These are phyloP conservation scores for Montipora sp. DNA, from an alignment of 64 coral and sea anemone genomes.

Conservation along the genomic window DNA sequence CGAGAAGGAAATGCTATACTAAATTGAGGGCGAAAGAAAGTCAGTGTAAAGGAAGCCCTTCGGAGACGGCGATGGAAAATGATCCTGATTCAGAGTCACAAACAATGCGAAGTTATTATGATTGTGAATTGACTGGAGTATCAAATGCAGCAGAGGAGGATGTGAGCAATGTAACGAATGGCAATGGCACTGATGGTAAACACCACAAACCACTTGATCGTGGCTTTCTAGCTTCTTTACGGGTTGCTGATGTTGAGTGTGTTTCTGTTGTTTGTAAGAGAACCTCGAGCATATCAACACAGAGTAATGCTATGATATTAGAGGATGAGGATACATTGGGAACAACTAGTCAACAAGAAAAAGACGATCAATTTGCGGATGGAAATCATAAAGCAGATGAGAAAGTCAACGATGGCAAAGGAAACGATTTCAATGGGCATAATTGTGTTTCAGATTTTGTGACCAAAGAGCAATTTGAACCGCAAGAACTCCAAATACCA, in stretches of 20 bases:
- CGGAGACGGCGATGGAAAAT: not conserved
- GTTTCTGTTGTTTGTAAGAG: constrained; percentile 33
- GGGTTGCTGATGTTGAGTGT: constrained; percentile 31
- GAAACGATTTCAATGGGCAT: not conserved
- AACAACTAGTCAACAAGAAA: not conserved
- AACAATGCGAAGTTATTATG: constrained; percentile 20
- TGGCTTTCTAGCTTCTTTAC: constrained; percentile 4
- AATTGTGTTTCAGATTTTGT: not conserved
- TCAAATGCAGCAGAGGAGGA: not conserved
- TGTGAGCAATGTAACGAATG: not conserved
- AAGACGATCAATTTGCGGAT: not conserved
- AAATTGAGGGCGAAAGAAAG: not conserved
- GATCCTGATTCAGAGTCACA: constrained; percentile 42
- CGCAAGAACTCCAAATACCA: not conserved
- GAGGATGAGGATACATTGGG: not conserved
- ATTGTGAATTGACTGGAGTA: not conserved
- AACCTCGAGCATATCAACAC: not conserved
- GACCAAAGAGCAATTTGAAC: not conserved
- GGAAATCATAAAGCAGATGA: not conserved
- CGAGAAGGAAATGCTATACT: not conserved
- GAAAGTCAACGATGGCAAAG: not conserved
- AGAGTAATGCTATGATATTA: not conserved
- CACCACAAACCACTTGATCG: not conserved
- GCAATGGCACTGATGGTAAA: not conserved
- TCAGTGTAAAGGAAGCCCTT: not conserved